These are phyloP conservation scores for Punctoribates punctum DNA, from an alignment of 2,888 invertebrate genomes.

Conservation along the genomic window DNA sequence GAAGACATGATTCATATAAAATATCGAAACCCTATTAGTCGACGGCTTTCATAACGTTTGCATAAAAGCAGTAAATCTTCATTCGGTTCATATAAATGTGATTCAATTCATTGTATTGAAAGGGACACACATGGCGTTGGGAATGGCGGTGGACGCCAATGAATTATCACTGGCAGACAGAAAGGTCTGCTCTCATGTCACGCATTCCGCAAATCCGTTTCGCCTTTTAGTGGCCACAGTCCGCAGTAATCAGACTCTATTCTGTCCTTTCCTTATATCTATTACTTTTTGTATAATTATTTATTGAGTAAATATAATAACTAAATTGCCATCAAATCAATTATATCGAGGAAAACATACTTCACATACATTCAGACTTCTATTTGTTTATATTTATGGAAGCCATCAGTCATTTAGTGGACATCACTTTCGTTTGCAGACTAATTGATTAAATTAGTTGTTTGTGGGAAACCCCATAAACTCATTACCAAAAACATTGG, in stretches of 20 bases:
- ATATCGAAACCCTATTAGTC: no score
- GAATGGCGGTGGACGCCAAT: background rate
- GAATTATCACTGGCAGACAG: conserved; percentile 6
- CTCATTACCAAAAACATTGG: background rate
- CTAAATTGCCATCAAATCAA: conserved; percentile 19
- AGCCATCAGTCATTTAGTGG: background rate
- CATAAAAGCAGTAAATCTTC: conserved; percentile 8
- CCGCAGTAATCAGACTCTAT: background rate
- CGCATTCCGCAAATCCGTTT: background rate
- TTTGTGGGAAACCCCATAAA: background rate
- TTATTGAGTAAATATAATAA: conserved; percentile 11
- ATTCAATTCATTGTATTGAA: conserved; percentile 1
- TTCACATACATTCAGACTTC: background rate
- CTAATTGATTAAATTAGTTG: conserved; percentile 4
- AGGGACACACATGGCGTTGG: conserved; percentile 15
- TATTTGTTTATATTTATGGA: background rate
- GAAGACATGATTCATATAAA: no score
- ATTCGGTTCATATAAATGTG: background rate
- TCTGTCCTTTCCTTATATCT: background rate
- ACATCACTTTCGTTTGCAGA: background rate
- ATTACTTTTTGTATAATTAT: conserved; percentile 7
- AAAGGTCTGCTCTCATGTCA: conserved; percentile 1
- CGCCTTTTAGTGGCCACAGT: background rate
- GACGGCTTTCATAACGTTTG: background rate
- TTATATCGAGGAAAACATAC: background rate